Evolutionary conservation across 2,113 vertebrate species (phyloP), one percentile per base, ranked within the genome.

Genomic region (Mirounga angustirostris): DNA sequence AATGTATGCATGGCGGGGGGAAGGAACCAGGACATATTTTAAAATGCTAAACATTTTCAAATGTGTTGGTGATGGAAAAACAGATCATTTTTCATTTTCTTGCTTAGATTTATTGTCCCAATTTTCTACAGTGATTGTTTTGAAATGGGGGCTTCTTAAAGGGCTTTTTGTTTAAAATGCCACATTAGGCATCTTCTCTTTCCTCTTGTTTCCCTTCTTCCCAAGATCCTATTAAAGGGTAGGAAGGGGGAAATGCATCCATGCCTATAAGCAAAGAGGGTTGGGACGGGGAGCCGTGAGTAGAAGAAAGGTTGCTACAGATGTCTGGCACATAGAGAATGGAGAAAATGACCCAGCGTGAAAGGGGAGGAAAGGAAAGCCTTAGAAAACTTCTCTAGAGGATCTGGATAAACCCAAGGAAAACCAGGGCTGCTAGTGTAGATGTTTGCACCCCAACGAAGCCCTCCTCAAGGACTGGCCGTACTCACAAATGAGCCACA

Each of bases 101-200:
- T 69, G 10, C 43, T 46, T 82, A 89, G 61, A 50, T 86, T 33
- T 84, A 36, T 80, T 95, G 79, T 69, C 78, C 88, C 58, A 89
- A 13, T 81, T 95, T 97, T 91, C 91, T 92, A 79, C 3, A 80
- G 82, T 30, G 78, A 92, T 87, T 33, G 65, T 84, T 94, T 83
- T 95, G 58, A 96, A 96, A 85, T 21, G 5, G 50, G 19, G 24
- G 33, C 8, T 73, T 80, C 59, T 87, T 92, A 58, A 95, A 84
- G 56, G 30, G 8, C 50, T 73, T 87, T 93, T 63, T 88, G n/a
- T 65, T 87, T 92, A 86, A 91, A 91, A 85, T 11, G 14, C 43
- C 43, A 30, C 16, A 19, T 33, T 7, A 30, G 54, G 54, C 36
- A n/a, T 19, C 65, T 85, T 95, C 91, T 73, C 67, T 96, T 86